Evolutionary conservation across 2,888 invertebrate species (phyloP).

Genomic region (Chorisops tibialis): DNA sequence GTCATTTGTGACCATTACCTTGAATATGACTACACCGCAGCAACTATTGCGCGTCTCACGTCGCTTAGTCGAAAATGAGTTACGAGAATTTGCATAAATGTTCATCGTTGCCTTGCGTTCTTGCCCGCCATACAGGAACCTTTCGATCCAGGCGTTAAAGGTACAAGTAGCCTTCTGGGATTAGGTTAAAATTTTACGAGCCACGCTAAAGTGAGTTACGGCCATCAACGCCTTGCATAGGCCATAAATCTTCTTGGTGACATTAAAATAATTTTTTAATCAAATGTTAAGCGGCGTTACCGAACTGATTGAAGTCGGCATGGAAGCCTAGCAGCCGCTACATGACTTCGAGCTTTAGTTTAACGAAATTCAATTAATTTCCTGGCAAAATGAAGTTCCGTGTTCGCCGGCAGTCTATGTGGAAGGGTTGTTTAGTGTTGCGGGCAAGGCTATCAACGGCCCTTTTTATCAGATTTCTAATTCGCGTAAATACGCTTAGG

Average conservation of each 20-base stretch:
- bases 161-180: background rate
- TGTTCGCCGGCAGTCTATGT: background rate
- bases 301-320: constrained; percentile 21
- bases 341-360: background rate
- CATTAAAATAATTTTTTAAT: constrained; percentile 32
- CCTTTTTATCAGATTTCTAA: background rate
- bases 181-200: constrained; percentile 6
- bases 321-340: no score
- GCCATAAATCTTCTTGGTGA: constrained; percentile 29
- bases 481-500: constrained; percentile 2
- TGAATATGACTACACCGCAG: background rate
- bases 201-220: constrained; percentile 8
- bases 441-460: background rate
- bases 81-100: constrained; percentile 22
- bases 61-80: background rate
- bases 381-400: background rate
- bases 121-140: background rate
- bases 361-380: constrained; percentile 19
- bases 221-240: background rate
- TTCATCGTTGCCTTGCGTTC: background rate
- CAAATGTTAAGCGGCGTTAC: constrained; percentile 31
- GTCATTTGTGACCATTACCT: constrained; percentile 22
- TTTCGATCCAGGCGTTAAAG: no score
- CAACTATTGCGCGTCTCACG: background rate
- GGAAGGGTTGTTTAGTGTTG: background rate